These are phyloP conservation scores for Pteronotus mesoamericanus DNA, from an alignment of 2,797 vertebrate species.

Conservation along the genomic window DNA sequence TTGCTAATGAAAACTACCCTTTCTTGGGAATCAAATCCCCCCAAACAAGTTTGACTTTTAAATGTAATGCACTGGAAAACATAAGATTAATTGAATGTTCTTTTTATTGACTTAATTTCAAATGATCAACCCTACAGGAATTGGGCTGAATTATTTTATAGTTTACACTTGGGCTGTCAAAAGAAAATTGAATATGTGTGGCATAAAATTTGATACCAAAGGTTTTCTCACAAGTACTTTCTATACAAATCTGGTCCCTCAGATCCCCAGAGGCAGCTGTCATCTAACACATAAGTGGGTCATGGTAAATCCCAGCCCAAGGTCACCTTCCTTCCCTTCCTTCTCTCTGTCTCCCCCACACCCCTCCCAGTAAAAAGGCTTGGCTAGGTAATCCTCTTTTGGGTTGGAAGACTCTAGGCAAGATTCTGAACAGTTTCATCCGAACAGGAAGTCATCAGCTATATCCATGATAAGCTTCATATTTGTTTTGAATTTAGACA, in stretches of 20 bases:
- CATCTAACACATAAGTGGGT: not conserved
- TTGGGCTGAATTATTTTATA: not conserved
- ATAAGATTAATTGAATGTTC: slow-evolving; percentile 24
- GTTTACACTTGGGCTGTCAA: not conserved
- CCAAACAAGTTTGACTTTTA: slow-evolving; percentile 38
- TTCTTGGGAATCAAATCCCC: slow-evolving; percentile 31
- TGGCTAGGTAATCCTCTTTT: slow-evolving; percentile 29
- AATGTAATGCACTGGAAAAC: not conserved
- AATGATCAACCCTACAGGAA: slow-evolving; percentile 22
- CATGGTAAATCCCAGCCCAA: slow-evolving; percentile 35
- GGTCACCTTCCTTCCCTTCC: slow-evolving; percentile 5
- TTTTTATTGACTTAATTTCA: slow-evolving; percentile 47
- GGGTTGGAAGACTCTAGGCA: slow-evolving; percentile 5
- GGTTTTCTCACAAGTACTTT: not conserved
- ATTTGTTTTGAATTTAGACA: slow-evolving; percentile 2
- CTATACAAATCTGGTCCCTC: not conserved
- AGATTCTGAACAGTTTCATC: not conserved
- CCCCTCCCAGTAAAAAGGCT: not conserved
- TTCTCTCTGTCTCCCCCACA: not conserved
- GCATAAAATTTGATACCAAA: not conserved
- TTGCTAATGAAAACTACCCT: slow-evolving; percentile 50
- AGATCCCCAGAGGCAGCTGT: not conserved
- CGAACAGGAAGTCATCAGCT: not conserved
- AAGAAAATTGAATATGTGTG: not conserved
- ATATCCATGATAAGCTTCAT: not conserved